Conservation (phyloP, 2,113 vertebrate species). For the Syrmaticus mikado region DNA sequence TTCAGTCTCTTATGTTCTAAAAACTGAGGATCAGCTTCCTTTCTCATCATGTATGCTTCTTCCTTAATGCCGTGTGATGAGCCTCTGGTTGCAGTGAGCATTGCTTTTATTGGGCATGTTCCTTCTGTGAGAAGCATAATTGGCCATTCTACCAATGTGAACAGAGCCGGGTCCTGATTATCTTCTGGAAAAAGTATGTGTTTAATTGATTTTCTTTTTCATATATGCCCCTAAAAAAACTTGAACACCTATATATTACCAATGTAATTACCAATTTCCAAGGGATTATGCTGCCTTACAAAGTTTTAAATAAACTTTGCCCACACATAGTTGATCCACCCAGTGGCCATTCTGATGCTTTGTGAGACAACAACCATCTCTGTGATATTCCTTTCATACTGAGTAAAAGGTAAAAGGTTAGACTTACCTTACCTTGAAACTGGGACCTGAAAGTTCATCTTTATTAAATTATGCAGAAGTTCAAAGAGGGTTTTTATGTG, state of each 20-base stretch:
- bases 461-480: not conserved
- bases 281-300: not conserved
- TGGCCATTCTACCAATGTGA: not conserved
- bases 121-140: conserved; percentile 7
- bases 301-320: not conserved
- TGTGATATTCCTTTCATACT: not conserved
- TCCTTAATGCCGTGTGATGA: conserved; percentile 34
- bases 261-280: not conserved
- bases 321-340: not conserved
- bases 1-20: conserved; percentile 23
- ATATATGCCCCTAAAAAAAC: not conserved
- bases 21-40: conserved; percentile 19
- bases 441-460: not conserved
- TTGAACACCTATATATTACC: not conserved
- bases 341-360: not conserved
- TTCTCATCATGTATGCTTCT: conserved; percentile 25
- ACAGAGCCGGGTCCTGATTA: not conserved
- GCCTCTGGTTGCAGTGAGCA: conserved; percentile 18
- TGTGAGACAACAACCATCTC: not conserved
- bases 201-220: conserved; percentile 55
- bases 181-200: conserved; percentile 6
- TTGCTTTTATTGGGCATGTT: conserved; percentile 17
- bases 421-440: not conserved
- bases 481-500: not conserved
- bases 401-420: not conserved